Conservation (phyloP, 1,140 invertebrate species). For the Magallana angulata region DNA sequence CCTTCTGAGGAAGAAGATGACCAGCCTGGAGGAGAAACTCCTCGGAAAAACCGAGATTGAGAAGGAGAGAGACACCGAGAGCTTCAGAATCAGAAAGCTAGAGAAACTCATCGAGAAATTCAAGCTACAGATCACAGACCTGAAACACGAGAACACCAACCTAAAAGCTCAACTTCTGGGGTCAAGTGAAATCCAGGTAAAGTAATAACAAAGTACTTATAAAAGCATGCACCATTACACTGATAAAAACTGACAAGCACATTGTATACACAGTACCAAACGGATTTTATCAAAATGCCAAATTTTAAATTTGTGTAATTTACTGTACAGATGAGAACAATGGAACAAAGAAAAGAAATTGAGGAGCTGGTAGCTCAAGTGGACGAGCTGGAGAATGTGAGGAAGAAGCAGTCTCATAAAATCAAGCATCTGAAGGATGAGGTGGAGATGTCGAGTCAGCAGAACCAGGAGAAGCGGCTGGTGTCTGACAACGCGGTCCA, state of each 20-base stretch:
- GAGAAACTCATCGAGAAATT: conserved; percentile 77
- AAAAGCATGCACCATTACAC: neutral
- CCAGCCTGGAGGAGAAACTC: conserved; percentile 74
- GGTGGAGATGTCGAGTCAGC: conserved; percentile 60
- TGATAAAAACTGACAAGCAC: no score
- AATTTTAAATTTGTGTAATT: neutral
- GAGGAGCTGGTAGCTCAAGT: conserved; percentile 73
- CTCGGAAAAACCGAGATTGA: conserved; percentile 73
- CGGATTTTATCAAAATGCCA: neutral
- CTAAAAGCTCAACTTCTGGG: conserved; percentile 77
- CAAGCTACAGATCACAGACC: conserved; percentile 74
- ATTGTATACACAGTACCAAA: no score
- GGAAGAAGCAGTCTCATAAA: conserved; percentile 76
- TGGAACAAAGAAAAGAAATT: conserved; percentile 77
- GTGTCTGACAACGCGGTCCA: conserved; percentile 77
- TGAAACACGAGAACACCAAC: conserved; percentile 73
- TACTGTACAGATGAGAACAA: conserved; percentile 64
- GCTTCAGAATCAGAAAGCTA: conserved; percentile 71
- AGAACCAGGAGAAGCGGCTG: conserved; percentile 68
- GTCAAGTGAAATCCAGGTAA: conserved; percentile 75
- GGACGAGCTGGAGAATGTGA: conserved; percentile 76
- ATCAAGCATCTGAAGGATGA: conserved; percentile 74
- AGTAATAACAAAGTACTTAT: neutral
- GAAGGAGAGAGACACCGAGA: conserved; percentile 74
- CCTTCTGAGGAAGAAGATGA: conserved; percentile 88